Evolutionary conservation across 2,888 invertebrate species (phyloP).

Genomic region (Watsonalla cultraria): DNA sequence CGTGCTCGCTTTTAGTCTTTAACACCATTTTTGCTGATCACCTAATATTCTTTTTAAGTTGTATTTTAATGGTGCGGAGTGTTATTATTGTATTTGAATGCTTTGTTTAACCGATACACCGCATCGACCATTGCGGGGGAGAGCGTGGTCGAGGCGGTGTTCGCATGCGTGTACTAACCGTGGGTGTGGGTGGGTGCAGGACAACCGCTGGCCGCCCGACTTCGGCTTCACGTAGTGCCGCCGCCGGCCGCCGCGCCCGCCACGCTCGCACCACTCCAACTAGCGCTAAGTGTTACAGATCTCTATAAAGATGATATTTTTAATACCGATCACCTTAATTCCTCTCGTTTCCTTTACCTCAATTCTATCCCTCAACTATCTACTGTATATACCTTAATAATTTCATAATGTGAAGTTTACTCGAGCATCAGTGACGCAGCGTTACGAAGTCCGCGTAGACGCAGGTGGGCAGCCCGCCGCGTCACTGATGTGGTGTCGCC

Average conservation of each 20-base stretch:
- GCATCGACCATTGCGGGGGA: no score
- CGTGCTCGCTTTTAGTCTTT: background rate
- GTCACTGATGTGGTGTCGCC: background rate
- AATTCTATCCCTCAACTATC: background rate
- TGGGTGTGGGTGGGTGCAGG: slow-evolving; percentile 53
- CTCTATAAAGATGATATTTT: slow-evolving; percentile 35
- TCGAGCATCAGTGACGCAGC: no score
- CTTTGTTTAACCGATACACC: no score
- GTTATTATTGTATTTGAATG: no score
- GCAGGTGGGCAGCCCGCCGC: no score
- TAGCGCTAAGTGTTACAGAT: slow-evolving; percentile 44
- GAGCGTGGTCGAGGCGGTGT: slow-evolving; percentile 2
- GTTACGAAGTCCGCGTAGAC: no score
- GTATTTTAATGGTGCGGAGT: no score
- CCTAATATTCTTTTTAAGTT: no score
- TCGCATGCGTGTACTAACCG: slow-evolving; percentile 42
- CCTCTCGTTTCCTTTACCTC: background rate
- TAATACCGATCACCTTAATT: slow-evolving; percentile 2
- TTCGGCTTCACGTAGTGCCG: slow-evolving; percentile 66
- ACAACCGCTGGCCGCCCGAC: slow-evolving; percentile 70
- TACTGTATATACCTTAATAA: no score
- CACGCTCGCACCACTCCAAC: background rate
- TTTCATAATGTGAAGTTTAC: no score
- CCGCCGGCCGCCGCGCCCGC: slow-evolving; percentile 4
- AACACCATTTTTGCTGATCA: no score